Evolutionary conservation across 2,888 invertebrate genomes (phyloP), one percentile per base, ranked within the genome.

Genomic region (Cerastoderma edule): DNA sequence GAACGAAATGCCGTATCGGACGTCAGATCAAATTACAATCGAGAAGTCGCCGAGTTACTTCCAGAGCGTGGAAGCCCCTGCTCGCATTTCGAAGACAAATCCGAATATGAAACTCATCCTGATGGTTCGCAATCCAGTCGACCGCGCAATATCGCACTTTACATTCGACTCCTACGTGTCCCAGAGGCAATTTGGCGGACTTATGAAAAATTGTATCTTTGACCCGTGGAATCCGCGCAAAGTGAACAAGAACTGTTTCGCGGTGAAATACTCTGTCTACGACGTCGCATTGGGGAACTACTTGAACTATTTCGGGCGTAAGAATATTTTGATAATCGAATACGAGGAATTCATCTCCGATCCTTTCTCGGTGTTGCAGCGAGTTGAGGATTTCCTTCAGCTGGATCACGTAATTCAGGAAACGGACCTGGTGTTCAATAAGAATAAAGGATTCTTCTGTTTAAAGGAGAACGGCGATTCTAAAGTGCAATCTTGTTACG

Each of bases 31-130:
- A 93, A 96, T 98, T 83, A 98, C 98, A 71, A 96, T 98, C 88
- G 99, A 99, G 93, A 99, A 99, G 93, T 98, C 97, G 87, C 99
- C 99, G 8, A 97, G 97, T 89, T 99, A 99, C 93, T 99, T 99
- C 93, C 96, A 98, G 53, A 97, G 97, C 73, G 96, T 96, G 5
- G 96, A 97, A 95, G 98, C 97, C 33, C 98, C 99, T 10, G 96
- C 97, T 93, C 94, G 99, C 81, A 97, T 99, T 66, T 95, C 96
- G 85, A 96, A 96, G 72, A 97, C 99, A 97, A 98, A 99, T 94
- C 95, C 96, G 2, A 96, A 96, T 90, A 96, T 98, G 32, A 87
- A 97, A 87, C 94, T 99, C 75, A 95, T 99, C 78, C 94, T 99
- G 86, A 98, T 99, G 89, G 97, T 99, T 13, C 95, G 99, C 8